Evolutionary conservation across 2,113 vertebrate genomes (phyloP), one percentile per base, ranked within the genome.

Genomic region (Manacus vitellinus): DNA sequence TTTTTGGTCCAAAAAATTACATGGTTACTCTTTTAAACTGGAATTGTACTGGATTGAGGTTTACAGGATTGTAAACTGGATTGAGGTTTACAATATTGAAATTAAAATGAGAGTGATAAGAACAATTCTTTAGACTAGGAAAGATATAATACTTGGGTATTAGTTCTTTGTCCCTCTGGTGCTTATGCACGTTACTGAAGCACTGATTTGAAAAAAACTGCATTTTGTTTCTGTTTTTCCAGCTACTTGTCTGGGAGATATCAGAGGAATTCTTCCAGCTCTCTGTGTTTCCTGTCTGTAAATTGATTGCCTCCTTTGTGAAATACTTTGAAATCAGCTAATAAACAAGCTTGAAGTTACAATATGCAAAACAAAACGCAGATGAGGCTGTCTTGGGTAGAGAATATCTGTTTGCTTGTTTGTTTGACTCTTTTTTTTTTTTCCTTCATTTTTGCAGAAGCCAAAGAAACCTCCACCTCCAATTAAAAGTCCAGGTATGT

Each of bases 401-500:
- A 44, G 9, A 55, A 33, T 80, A 43, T 49, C 49, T 55, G 33
- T 22, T 61, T 52, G 6, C 47, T 79, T 82, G 27, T 39, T 79
- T 85, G 19, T 49, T 68, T 92, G 47, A 49, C 54, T 77, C 8
- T 33, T 39, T 16, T 9, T 21, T 63, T 63, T 16, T 47, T 62
- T 19, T 12, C 6, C 25, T 84, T 84, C 5, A 49, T 96, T 97
- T 98, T 98, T 98, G 25, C 96, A 99, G 99, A 99, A 98, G 96
- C 98, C 98, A 98, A 99, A 98, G 98, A 99, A 99, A 96, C 98
- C 98, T 73, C 98, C 98, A 17, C 98, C 98, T 90, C 98, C 98
- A 81, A 95, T 91, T 71, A 99, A 99, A 97, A 93, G 87, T 75
- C 94, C 98, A 98, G 98, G 98, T 99, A 98, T 10, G 97, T 97